Percentiles rank a stretch among this genome's conserved stretches.
Evolutionary conservation across 1,140 invertebrate species (phyloP).

Genomic region (Pogonomyrmex barbatus): DNA sequence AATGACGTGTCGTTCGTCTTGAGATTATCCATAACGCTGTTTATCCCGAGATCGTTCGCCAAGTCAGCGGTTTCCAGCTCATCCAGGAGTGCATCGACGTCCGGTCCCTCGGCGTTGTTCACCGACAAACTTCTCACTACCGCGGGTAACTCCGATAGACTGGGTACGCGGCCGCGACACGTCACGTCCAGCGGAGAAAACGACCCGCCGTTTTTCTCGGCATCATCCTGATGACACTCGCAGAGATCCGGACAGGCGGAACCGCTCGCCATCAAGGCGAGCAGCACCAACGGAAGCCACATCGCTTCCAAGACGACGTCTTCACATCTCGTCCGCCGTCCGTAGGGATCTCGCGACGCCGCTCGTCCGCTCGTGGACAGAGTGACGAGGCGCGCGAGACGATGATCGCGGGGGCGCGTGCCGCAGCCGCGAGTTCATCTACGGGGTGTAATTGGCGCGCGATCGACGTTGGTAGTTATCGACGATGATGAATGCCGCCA

Average conservation of each 20-base stretch:
- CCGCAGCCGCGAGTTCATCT: constrained; percentile 60
- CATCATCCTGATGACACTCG: constrained; percentile 72
- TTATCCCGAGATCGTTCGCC: constrained; percentile 50
- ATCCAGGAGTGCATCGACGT: constrained; percentile 72
- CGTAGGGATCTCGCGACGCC: constrained; percentile 62
- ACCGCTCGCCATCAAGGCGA: constrained; percentile 82
- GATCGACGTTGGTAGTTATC: constrained; percentile 45
- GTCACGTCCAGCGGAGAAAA: constrained; percentile 52
- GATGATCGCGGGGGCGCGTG: constrained; percentile 42
- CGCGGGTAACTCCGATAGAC: constrained; percentile 65
- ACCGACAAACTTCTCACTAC: constrained; percentile 65
- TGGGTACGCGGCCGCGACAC: constrained; percentile 71
- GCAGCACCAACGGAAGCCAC: constrained; percentile 80
- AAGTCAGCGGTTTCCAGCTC: constrained; percentile 71
- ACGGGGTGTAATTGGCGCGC: constrained; percentile 55
- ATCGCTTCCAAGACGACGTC: constrained; percentile 74
- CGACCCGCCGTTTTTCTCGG: constrained; percentile 6
- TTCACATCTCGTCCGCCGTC: constrained; percentile 78
- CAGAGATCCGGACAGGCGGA: constrained; percentile 80
- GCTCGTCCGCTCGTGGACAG: constrained; percentile 44
- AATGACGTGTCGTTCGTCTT: constrained; percentile 36
- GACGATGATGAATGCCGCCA: constrained; percentile 64
- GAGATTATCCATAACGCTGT: constrained; percentile 14
- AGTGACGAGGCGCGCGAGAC: constrained; percentile 21
- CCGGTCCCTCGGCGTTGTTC: constrained; percentile 68